phyloP scores from a whole-genome alignment of 2,888 invertebrate genomes.

The Hyposoter dolosus region DNA sequence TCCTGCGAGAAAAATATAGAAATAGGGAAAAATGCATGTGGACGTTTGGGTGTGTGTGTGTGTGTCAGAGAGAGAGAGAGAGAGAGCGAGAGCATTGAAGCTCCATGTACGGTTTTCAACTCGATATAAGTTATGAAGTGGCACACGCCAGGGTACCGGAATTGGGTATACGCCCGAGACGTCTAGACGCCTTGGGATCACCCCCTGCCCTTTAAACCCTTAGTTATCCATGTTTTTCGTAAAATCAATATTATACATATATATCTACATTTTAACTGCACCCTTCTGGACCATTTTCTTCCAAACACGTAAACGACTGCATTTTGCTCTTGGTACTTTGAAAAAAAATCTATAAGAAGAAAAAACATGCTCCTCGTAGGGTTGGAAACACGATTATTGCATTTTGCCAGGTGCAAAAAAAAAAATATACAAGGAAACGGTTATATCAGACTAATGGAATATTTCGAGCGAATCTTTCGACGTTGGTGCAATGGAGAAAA shows the following conservation, averaged over 20 bases:
- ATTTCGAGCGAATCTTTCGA: not conserved
- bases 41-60: too few relatives aligned
- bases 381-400: conserved; percentile 59
- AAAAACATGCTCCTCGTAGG: not conserved
- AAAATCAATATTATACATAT: conserved; percentile 8
- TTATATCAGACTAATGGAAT: conserved; percentile 20
- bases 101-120: conserved; percentile 63
- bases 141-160: conserved; percentile 66
- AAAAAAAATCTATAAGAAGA: not conserved
- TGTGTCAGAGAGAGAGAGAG: not conserved
- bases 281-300: conserved; percentile 21
- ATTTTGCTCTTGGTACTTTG: not conserved
- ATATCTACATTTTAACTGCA: conserved; percentile 9
- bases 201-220: conserved; percentile 28
- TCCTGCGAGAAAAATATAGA: not conserved
- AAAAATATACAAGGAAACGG: not conserved
- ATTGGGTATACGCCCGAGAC: conserved; percentile 68
- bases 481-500: not conserved
- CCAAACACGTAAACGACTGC: conserved; percentile 50
- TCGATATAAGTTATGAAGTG: conserved; percentile 73
- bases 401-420: conserved; percentile 45
- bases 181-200: conserved; percentile 70
- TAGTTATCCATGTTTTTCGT: conserved; percentile 11
- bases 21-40: too few relatives aligned
- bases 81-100: conserved; percentile 34